Conservation (phyloP, 2,888 invertebrate genomes). For the Mycogona germanica region DNA sequence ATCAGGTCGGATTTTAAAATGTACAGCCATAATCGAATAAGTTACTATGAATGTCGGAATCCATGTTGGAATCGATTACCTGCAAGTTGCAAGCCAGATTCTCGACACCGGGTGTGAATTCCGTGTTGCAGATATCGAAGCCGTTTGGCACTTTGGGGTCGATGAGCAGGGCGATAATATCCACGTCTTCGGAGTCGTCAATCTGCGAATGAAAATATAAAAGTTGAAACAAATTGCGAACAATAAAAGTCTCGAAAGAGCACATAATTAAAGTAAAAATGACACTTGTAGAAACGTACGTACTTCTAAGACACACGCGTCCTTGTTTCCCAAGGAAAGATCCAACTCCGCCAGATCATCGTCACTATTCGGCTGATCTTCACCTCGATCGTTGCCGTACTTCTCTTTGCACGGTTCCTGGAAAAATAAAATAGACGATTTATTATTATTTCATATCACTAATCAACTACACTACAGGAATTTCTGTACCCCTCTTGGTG, state of each 20-base stretch:
- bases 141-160: slow-evolving; percentile 61
- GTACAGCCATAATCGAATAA: too few species aligned
- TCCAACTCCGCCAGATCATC: slow-evolving; percentile 49
- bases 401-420: slow-evolving; percentile 21
- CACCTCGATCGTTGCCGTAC: slow-evolving; percentile 39
- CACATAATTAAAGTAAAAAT: too few species aligned
- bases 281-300: too few species aligned
- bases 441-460: too few species aligned
- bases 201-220: slow-evolving; percentile 41
- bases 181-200: slow-evolving; percentile 70
- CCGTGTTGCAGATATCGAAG: slow-evolving; percentile 65
- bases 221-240: neutral
- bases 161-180: slow-evolving; percentile 57
- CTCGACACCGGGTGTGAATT: slow-evolving; percentile 51
- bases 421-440: neutral
- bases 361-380: slow-evolving; percentile 47
- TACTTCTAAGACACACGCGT: slow-evolving; percentile 66
- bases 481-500: too few species aligned
- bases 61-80: too few species aligned
- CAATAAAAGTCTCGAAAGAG: neutral
- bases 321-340: slow-evolving; percentile 58
- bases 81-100: slow-evolving; percentile 32
- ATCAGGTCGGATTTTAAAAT: neutral
- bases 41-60: too few species aligned
- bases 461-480: too few species aligned